Evolutionary conservation across 2,797 vertebrate genomes (phyloP), one percentile per base, ranked within the genome.

Genomic region (Bradypodion pumilum): DNA sequence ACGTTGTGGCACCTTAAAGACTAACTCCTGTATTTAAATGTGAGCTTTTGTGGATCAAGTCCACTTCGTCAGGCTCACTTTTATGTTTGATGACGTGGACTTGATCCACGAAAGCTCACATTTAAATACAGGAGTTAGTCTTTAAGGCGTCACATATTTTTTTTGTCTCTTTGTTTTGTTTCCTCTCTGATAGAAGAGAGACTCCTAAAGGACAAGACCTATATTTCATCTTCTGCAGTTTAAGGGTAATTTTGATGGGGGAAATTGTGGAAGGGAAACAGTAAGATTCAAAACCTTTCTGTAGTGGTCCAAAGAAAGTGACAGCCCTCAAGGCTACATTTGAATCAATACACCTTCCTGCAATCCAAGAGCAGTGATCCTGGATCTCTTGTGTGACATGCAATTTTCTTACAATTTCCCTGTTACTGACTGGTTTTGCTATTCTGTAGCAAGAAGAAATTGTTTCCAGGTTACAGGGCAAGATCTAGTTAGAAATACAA

Each of bases 201-300:
- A 91, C 90, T 77, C 92, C 92, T 89, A 86, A 88, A 91, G 92
- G 91, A 63, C 13, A 6, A 29, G 82, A 63, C 37, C 29, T 49
- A 80, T 46, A 85, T 63, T 74, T 60, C 0, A 2, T 72, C 13
- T 69, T 82, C 72, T 80, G 6, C 16, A 49, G 72, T 12, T 74
- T 44, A 32, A 82, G 83, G 56, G 0, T 42, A 83, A 21, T 78
- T 80, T 59, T 73, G 6, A 44, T 73, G 29, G 12, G 27, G 69
- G 16, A 83, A 77, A 32, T 13, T 1, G 3, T 49, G n/a, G 19
- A 10, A 32, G 63, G 2, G 10, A 21, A 3, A 2, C 7, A 23
- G 2, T n/a, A 27, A 40, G 13, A 46, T 35, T 73, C n/a, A 62
- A 25, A 70, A 21, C 49, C 37, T 4, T 56, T n/a, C 25, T 2